phyloP scores from a whole-genome alignment of 2,888 invertebrate genomes.

The Laspeyria flexula region DNA sequence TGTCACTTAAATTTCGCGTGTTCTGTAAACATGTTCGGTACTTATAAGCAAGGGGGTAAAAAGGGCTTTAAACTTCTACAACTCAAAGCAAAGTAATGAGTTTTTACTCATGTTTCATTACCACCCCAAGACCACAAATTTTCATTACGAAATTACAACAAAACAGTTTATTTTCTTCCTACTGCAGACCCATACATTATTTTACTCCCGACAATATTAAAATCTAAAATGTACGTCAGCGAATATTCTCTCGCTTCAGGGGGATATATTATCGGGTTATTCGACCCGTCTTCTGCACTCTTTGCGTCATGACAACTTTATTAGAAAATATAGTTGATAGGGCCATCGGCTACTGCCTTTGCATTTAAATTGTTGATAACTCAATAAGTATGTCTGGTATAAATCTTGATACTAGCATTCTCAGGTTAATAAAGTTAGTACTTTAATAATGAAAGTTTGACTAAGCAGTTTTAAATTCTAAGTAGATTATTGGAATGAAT shows the following conservation, averaged over 20 bases:
- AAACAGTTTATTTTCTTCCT: not conserved
- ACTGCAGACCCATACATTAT: not conserved
- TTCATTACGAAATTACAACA: not conserved
- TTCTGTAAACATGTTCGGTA: no score
- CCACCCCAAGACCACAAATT: not conserved
- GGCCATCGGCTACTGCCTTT: constrained; percentile 29
- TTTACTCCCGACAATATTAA: constrained; percentile 4
- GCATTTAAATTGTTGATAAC: constrained; percentile 45
- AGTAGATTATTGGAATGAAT: not conserved
- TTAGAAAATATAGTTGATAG: constrained; percentile 45
- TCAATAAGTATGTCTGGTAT: constrained; percentile 23
- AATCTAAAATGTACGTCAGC: constrained; percentile 10
- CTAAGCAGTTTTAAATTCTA: not conserved
- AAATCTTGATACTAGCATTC: constrained; percentile 21
- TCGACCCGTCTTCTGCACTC: constrained; percentile 36
- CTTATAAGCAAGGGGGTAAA: no score
- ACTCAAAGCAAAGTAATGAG: no score
- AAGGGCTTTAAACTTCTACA: no score
- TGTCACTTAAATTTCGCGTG: no score
- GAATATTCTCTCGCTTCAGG: constrained; percentile 1
- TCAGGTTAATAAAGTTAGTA: not conserved
- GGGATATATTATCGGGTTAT: constrained; percentile 36
- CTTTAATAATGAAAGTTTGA: constrained; percentile 1
- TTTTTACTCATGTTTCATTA: no score
- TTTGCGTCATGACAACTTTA: constrained; percentile 41